Evolutionary conservation across 2,888 invertebrate species (phyloP), one percentile per base, ranked within the genome.

Genomic region (Synergus umbraculus): DNA sequence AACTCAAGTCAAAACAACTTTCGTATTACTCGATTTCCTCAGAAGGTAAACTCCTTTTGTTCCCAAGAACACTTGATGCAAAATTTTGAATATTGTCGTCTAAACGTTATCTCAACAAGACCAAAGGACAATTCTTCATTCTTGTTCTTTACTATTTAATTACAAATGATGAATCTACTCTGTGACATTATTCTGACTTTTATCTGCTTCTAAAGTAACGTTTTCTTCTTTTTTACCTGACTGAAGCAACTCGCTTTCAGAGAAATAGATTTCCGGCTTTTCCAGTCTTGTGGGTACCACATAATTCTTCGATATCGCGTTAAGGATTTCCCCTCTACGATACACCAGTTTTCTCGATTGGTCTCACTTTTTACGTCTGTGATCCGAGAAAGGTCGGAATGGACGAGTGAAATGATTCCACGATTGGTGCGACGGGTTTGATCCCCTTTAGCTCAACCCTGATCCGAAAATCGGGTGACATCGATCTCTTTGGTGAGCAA

Each of bases 401-500:
- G 67, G 66, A 12, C 54, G 46, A 54, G 37, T 69, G 78, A 64
- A 73, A 76, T 64, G 54, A 73, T 73, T 60, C 64, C 63, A 76
- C 76, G 60, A 60, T 58, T 79, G 22, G 60, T 37, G 58, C 29
- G 44, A 76, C 43, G 67, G 79, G 46, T 60, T 60, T 78, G 22
- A 46, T 63, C 77, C 69, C 63, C 69, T 29, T 43, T 67, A 67
- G 43, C 67, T 86, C 84, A 84, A 81, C 84, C 83, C 81, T 82
- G 85, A 86, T 87, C 84, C 85, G 83, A 87, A 87, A 87, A 87
- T 87, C 86, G 87, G 84, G 86, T 86, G 86, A 87, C 86, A 87
- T 87, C 86, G 85, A 87, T 87, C 86, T 87, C 86, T 85, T 86
- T 85, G 84, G 83, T 81, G 82, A 69, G 49, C 69, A 69, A 49